These are phyloP conservation scores for Drosophila melanogaster DNA, from an alignment of 1,140 invertebrate species.

Conservation along the genomic window Release_6_plus_ISO1_MT NT_037436.4:5907501-5908000, in stretches of 20 bases:
- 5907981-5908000: constrained; percentile 3
- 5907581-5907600: constrained; percentile 17
- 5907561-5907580: constrained; percentile 40
- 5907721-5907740: background rate
- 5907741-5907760: background rate
- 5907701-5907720: constrained; percentile 62
- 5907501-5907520: constrained; percentile 67
- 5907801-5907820: constrained; percentile 90
- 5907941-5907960: constrained; percentile 7
- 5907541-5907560: constrained; percentile 39
- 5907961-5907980: background rate
- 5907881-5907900: constrained; percentile 85
- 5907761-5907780: constrained; percentile 41
- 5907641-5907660: constrained; percentile 48
- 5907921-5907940: background rate
- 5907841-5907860: constrained; percentile 91
- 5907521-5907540: constrained; percentile 68
- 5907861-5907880: constrained; percentile 90
- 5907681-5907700: constrained; percentile 70
- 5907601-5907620: constrained; percentile 21
- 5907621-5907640: constrained; percentile 52
- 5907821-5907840: constrained; percentile 93
- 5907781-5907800: constrained; percentile 35
- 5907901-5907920: constrained; percentile 30
- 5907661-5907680: constrained; percentile 41